Base-by-base conservation (phyloP, 2,113 vertebrate species). In the Tretioscincus oriximinensis region DNA sequence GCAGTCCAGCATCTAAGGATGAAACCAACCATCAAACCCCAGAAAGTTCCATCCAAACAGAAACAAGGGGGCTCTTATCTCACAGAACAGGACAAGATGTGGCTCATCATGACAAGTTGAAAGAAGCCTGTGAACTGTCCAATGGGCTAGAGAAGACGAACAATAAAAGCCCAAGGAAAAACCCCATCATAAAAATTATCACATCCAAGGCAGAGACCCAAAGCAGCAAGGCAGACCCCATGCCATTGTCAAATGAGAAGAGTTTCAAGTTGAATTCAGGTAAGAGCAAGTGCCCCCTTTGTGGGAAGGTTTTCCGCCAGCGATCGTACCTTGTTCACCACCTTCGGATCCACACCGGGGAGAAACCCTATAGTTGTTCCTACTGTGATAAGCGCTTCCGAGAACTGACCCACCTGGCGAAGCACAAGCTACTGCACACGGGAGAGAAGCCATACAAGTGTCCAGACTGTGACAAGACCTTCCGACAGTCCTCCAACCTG, bases 381-480 rank as follows among this genome's bases (percentile, higher is more conserved):
- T 60, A 60, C 66, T 78, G 77, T 14, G 16, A 35, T 10, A 78
- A 60, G 31, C 0, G 12, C 20, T 78, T 78, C 45, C 66, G 66
- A 51, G 66, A 24, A 11, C 66, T 9, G 24, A 35, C 51, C 0
- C 66, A 70, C 49, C 51, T 70, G 12, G 21, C 5, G 3, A 70
- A 60, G 24, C 77, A 78, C 22, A 24, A 60, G 66, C 21, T 12
- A 8, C 29, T 70, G 51, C 77, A 78, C 9, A 78, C 77, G 1
- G 77, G 66, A 4, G 77, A 78, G 77, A 70, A n/a, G 14, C 77
- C 77, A 1, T 70, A 78, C 77, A 70, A 60, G 5, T 78, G 77
- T 16, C 2, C 14, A 8, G 77, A 78, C 29, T 78, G 77, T 1
- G 77, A 24, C 28, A 69, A 69, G 66, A 60, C 21, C 7, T 78